Conservation (phyloP, 2,888 invertebrate genomes). For the Drosophila limbata region DNA sequence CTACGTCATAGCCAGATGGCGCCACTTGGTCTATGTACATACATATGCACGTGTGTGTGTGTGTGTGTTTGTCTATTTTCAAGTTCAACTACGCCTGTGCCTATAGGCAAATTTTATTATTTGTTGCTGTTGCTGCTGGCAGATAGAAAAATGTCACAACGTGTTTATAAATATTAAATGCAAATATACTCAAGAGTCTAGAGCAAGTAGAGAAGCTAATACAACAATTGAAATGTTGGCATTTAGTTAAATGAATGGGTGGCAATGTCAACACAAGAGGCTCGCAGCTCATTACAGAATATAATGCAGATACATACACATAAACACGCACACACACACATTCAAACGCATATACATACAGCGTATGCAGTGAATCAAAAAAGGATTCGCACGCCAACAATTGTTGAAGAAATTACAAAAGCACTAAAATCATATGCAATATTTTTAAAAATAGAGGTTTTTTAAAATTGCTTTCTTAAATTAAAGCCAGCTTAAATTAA, state of each 20-base stretch:
- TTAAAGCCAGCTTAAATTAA: neutral
- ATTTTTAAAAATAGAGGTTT: too few relatives aligned
- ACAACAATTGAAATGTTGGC: slow-evolving; percentile 65
- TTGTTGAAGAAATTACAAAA: neutral
- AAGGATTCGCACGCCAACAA: neutral
- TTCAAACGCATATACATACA: slow-evolving; percentile 2
- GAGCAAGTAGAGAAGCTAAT: slow-evolving; percentile 23
- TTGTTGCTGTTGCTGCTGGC: slow-evolving; percentile 16
- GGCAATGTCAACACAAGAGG: slow-evolving; percentile 61
- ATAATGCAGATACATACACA: slow-evolving; percentile 55
- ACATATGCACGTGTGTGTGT: neutral
- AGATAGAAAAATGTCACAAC: slow-evolving; percentile 25
- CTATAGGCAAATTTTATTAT: slow-evolving; percentile 9
- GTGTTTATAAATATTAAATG: slow-evolving; percentile 48
- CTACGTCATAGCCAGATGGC: slow-evolving; percentile 46
- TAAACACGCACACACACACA: slow-evolving; percentile 5
- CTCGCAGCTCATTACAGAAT: slow-evolving; percentile 53
- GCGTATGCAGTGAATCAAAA: neutral
- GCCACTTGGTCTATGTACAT: slow-evolving; percentile 33
- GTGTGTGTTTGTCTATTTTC: slow-evolving; percentile 36
- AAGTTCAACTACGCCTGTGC: slow-evolving; percentile 51
- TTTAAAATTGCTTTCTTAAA: too few relatives aligned
- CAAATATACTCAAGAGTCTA: slow-evolving; percentile 32
- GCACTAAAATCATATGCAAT: too few relatives aligned
- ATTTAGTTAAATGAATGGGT: slow-evolving; percentile 62